Evolutionary conservation across 2,113 vertebrate genomes (phyloP).

Genomic region (Sander vitreus): DNA sequence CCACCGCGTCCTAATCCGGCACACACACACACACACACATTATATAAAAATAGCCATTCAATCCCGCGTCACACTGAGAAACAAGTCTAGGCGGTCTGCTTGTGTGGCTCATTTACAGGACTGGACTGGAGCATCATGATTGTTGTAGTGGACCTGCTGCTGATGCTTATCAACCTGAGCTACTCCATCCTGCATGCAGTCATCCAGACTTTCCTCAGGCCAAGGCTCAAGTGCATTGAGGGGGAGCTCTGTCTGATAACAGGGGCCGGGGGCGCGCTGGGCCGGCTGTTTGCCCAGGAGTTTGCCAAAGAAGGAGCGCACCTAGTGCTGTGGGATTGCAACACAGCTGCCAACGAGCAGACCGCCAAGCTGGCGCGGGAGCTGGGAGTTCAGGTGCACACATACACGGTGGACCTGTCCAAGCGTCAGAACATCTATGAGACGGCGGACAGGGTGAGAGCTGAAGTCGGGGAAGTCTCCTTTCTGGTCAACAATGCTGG

Average conservation of each 20-base stretch:
- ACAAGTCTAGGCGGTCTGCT: slow-evolving; percentile 6
- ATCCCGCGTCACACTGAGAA: slow-evolving; percentile 26
- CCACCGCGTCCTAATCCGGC: slow-evolving; percentile 63
- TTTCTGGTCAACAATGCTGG: slow-evolving; percentile 84
- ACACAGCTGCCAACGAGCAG: slow-evolving; percentile 83
- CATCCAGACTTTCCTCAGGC: slow-evolving; percentile 71
- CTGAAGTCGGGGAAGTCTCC: slow-evolving; percentile 78
- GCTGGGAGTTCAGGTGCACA: slow-evolving; percentile 81
- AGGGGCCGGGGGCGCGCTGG: slow-evolving; percentile 87
- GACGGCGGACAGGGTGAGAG: slow-evolving; percentile 65
- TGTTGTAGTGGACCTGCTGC: slow-evolving; percentile 74
- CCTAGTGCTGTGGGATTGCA: slow-evolving; percentile 90
- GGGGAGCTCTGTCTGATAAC: slow-evolving; percentile 90
- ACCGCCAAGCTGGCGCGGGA: slow-evolving; percentile 84
- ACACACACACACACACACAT: slow-evolving; percentile 41
- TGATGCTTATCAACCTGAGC: slow-evolving; percentile 75
- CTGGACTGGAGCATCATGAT: slow-evolving; percentile 59
- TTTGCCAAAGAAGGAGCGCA: slow-evolving; percentile 86
- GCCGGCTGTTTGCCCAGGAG: slow-evolving; percentile 86
- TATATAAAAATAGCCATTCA: slow-evolving; percentile 73
- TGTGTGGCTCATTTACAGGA: not conserved
- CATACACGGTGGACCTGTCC: slow-evolving; percentile 89
- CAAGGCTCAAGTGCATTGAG: slow-evolving; percentile 74
- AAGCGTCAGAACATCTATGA: slow-evolving; percentile 84
- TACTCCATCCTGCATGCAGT: slow-evolving; percentile 69